phyloP scores from a whole-genome alignment of 2,797 vertebrate genomes.

The Rhinogobio ventralis region DNA sequence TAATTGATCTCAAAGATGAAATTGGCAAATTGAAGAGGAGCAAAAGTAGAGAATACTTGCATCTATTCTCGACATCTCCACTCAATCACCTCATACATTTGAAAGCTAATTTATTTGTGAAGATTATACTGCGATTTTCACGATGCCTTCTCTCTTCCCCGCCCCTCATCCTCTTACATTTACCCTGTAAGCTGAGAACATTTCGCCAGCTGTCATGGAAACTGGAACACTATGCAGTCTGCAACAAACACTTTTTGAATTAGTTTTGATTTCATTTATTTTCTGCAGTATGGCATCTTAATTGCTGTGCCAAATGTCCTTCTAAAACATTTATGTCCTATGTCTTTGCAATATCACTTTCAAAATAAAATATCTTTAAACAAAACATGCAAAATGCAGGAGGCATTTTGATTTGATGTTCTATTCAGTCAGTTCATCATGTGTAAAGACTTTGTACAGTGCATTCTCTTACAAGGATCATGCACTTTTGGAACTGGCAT shows the following conservation, averaged over 20 bases:
- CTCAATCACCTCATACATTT: slow-evolving; percentile 46
- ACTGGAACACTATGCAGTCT: slow-evolving; percentile 45
- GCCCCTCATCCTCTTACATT: slow-evolving; percentile 28
- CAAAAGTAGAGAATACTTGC: slow-evolving; percentile 40
- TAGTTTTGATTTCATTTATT: slow-evolving; percentile 52
- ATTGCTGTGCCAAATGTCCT: slow-evolving; percentile 50
- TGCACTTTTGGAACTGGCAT: neutral
- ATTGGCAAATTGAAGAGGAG: slow-evolving; percentile 41
- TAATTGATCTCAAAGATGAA: slow-evolving; percentile 47
- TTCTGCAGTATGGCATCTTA: slow-evolving; percentile 45
- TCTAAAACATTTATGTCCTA: neutral
- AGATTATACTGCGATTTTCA: slow-evolving; percentile 42
- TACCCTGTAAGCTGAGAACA: slow-evolving; percentile 50
- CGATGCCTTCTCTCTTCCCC: neutral
- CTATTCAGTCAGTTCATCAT: neutral
- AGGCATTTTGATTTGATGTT: neutral
- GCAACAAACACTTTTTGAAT: slow-evolving; percentile 52
- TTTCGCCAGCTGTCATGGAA: slow-evolving; percentile 62
- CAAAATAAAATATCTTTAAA: neutral
- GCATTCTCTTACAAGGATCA: neutral
- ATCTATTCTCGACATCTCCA: slow-evolving; percentile 40
- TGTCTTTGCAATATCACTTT: slow-evolving; percentile 35
- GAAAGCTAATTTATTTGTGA: slow-evolving; percentile 50
- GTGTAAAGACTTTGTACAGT: neutral
- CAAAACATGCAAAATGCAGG: neutral